These are phyloP conservation scores for Plecturocebus donacophilus DNA, from an alignment of 2,113 vertebrate species.

Conservation along the genomic window DNA sequence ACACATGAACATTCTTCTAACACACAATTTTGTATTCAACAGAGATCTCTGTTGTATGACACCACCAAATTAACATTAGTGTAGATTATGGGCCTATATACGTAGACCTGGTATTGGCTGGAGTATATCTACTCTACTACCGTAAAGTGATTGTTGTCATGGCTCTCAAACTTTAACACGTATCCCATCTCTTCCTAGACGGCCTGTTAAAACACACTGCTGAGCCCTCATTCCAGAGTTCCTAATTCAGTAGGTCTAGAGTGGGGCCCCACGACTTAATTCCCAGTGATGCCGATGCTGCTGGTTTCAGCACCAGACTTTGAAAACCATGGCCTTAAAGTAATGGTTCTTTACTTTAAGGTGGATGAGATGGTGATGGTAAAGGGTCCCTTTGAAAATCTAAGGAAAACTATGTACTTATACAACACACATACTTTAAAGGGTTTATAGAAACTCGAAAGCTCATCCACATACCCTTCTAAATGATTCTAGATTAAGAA, in stretches of 20 bases:
- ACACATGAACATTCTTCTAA: neutral
- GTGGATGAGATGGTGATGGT: neutral
- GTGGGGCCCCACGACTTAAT: neutral
- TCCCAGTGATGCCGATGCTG: neutral
- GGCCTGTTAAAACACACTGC: neutral
- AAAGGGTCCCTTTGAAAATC: neutral
- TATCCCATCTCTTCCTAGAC: neutral
- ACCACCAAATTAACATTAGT: neutral
- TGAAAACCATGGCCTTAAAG: neutral
- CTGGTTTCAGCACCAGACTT: neutral
- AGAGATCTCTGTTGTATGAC: neutral
- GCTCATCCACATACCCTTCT: neutral
- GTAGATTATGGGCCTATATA: neutral
- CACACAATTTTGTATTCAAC: neutral
- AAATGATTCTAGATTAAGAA: constrained; percentile 21
- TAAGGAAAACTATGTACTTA: neutral
- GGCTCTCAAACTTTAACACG: neutral
- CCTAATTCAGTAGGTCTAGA: neutral
- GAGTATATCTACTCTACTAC: neutral
- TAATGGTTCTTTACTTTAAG: neutral
- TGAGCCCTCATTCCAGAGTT: neutral
- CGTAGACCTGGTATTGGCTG: neutral
- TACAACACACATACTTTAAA: neutral
- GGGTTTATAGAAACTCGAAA: neutral
- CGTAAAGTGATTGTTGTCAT: neutral